A percentile compares a stretch with the other conserved stretches of the same genome.
Conservation (phyloP, 2,113 vertebrate species). For the Ochotona curzoniae region DNA sequence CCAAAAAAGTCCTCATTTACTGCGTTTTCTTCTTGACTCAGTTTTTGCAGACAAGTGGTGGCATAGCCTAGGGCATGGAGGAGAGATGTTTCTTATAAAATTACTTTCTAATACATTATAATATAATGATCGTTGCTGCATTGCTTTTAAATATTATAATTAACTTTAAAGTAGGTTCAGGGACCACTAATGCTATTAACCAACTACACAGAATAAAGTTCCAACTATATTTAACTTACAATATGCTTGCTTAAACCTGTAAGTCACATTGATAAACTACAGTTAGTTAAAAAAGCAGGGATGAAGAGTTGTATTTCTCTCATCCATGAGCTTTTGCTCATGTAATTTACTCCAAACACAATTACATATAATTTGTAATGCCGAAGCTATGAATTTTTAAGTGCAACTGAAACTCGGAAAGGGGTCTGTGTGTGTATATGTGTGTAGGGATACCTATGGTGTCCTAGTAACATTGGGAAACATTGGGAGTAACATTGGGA, state of each 20-base stretch:
- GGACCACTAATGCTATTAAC: conserved; percentile 34
- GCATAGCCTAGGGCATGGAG: neutral
- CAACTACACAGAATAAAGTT: conserved; percentile 43
- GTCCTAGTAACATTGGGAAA: too few relatives aligned
- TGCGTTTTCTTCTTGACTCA: neutral
- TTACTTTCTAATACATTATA: conserved; percentile 61
- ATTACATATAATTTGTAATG: conserved; percentile 23
- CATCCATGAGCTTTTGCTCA: neutral
- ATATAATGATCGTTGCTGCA: conserved; percentile 15
- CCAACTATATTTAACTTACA: conserved; percentile 42
- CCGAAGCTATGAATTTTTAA: neutral
- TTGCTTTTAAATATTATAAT: conserved; percentile 47
- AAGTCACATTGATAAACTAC: neutral
- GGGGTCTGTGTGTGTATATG: neutral
- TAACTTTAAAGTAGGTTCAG: conserved; percentile 48
- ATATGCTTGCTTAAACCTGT: neutral
- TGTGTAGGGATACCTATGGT: neutral
- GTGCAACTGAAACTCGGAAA: neutral
- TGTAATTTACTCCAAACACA: neutral
- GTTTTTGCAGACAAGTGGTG: neutral
- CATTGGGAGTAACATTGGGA: too few relatives aligned
- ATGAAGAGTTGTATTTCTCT: neutral
- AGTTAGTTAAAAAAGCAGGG: neutral
- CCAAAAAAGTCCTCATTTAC: neutral
- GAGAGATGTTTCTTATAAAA: neutral